Percentiles rank a stretch among this genome's conserved stretches.
Evolutionary conservation across 2,888 invertebrate species (phyloP).

Genomic region (Diplazon laetatorius): DNA sequence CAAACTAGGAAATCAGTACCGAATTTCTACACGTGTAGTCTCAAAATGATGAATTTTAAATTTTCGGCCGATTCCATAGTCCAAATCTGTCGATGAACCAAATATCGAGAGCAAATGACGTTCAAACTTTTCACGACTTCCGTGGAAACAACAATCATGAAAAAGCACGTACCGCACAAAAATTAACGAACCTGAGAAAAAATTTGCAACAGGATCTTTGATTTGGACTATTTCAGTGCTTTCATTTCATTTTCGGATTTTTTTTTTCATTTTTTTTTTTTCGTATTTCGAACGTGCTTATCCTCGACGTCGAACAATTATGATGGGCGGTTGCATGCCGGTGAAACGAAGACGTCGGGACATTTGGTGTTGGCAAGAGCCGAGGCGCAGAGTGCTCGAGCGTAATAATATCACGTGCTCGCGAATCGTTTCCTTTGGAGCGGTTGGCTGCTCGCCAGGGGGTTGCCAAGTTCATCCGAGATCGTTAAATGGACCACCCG

Average conservation of each 20-base stretch:
- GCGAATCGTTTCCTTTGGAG: constrained; percentile 48
- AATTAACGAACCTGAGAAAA: too few species aligned
- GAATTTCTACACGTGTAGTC: too few species aligned
- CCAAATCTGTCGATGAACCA: too few species aligned
- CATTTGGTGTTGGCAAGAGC: neutral
- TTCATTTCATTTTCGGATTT: neutral
- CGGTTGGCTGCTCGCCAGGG: constrained; percentile 51
- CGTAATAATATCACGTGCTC: constrained; percentile 12
- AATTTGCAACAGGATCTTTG: too few species aligned
- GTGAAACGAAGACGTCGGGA: constrained; percentile 1
- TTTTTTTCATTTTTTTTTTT: constrained; percentile 13
- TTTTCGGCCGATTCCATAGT: too few species aligned
- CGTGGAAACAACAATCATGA: too few species aligned
- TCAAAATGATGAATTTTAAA: too few species aligned
- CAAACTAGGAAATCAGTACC: too few species aligned
- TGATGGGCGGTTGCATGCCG: constrained; percentile 5
- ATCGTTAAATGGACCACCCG: constrained; percentile 58
- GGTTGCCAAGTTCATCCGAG: constrained; percentile 13
- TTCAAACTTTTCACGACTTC: too few species aligned
- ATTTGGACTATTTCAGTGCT: too few species aligned
- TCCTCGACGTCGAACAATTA: constrained; percentile 25
- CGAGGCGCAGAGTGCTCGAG: constrained; percentile 12
- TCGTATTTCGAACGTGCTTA: neutral
- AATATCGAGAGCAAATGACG: too few species aligned
- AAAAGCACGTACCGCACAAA: too few species aligned